phyloP scores from a whole-genome alignment of 1,140 invertebrate species.

The Campoletis sonorensis region DNA sequence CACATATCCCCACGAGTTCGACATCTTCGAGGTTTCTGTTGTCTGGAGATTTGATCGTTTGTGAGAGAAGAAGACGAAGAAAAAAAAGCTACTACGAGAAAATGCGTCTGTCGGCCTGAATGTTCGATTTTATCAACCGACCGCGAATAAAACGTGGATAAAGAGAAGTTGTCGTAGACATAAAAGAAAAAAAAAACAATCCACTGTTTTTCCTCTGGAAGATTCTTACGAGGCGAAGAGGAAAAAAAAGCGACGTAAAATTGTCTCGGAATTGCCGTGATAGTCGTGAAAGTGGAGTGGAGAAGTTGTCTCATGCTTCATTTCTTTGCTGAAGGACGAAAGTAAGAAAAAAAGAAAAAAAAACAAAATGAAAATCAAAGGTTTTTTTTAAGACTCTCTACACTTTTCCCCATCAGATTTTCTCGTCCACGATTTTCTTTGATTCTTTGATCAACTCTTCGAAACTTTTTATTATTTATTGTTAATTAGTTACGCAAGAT shows the following conservation, averaged over 20 bases:
- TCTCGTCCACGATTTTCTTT: neutral
- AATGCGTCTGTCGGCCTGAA: neutral
- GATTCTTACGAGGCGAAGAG: neutral
- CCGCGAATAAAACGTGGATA: neutral
- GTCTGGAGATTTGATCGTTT: neutral
- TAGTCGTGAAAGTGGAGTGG: neutral
- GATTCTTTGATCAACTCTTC: neutral
- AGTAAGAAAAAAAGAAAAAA: neutral
- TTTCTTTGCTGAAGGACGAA: neutral
- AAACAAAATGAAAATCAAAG: neutral
- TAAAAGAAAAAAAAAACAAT: neutral
- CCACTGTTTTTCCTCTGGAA: neutral
- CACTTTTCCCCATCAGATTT: neutral
- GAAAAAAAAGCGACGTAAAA: constrained; percentile 1
- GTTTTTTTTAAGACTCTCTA: neutral
- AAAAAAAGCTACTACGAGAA: neutral
- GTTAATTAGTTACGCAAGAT: no score
- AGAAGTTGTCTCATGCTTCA: constrained; percentile 2
- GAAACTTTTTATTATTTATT: no score
- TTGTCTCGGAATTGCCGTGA: neutral
- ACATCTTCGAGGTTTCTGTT: neutral
- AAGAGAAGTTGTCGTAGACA: neutral
- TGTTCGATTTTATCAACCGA: neutral
- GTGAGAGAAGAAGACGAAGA: neutral
- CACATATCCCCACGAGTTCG: neutral